phyloP scores from a whole-genome alignment of 2,888 invertebrate species.

The Eupithecia tripunctaria region DNA sequence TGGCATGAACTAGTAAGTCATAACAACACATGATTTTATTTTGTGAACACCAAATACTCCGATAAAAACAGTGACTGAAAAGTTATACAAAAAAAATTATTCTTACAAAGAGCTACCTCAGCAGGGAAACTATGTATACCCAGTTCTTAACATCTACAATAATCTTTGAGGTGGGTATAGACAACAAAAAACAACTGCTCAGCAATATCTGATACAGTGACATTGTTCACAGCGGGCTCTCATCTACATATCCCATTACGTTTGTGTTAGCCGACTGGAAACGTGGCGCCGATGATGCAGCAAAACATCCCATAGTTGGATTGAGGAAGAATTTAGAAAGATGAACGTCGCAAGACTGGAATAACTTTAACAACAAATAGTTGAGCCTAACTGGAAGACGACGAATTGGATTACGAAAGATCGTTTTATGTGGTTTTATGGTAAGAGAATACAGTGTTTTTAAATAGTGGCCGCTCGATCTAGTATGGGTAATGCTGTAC shows the following conservation, averaged over 20 bases:
- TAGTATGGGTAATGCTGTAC: too few relatives aligned
- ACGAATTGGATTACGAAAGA: not conserved
- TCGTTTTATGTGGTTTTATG: not conserved
- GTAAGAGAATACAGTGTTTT: not conserved
- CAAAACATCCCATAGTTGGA: constrained; percentile 10
- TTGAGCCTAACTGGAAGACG: not conserved
- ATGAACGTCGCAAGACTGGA: not conserved
- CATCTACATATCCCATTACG: constrained; percentile 69
- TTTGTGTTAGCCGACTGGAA: constrained; percentile 48
- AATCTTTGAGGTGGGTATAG: constrained; percentile 1
- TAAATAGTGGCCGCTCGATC: not conserved
- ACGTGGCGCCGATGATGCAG: constrained; percentile 38
- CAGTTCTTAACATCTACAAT: constrained; percentile 16
- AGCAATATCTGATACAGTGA: constrained; percentile 55
- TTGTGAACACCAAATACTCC: too few relatives aligned
- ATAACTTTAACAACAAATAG: not conserved
- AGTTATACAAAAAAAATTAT: not conserved
- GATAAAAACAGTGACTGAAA: not conserved
- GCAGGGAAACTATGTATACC: not conserved
- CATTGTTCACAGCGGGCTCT: constrained; percentile 68
- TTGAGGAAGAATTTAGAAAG: not conserved
- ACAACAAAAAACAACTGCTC: constrained; percentile 39
- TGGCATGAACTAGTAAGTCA: too few relatives aligned
- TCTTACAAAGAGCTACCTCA: not conserved
- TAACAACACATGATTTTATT: not conserved